Conservation (phyloP, 2,113 vertebrate genomes). For the Vombatus ursinus region DNA sequence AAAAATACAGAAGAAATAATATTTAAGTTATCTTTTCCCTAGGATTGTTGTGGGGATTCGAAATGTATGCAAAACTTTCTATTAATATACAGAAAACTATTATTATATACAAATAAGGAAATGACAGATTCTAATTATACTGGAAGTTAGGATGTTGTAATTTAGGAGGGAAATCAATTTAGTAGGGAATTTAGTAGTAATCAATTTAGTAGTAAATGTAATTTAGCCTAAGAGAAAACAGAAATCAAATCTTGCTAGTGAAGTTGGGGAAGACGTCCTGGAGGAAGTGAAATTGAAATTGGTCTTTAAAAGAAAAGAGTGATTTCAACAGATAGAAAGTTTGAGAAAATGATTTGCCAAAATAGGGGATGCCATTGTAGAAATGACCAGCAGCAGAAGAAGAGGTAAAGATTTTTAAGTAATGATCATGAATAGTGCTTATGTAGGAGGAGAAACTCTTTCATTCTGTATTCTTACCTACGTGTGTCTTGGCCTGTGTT, state of each 20-base stretch:
- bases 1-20: neutral
- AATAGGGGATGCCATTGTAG: neutral
- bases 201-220: neutral
- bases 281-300: neutral
- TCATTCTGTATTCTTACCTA: neutral
- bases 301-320: neutral
- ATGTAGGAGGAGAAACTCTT: conserved; percentile 64
- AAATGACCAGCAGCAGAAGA: neutral
- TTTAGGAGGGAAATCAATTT: neutral
- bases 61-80: neutral
- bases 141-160: neutral
- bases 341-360: neutral
- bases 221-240: neutral
- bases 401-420: conserved; percentile 62
- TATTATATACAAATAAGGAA: neutral
- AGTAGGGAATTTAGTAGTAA: too few species aligned
- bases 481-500: neutral
- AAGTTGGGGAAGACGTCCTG: neutral
- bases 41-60: neutral
- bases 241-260: neutral
- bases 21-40: neutral
- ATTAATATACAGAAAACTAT: neutral
- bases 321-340: neutral
- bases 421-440: conserved; percentile 67
- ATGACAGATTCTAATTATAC: neutral